Evolutionary conservation across 2,113 vertebrate genomes (phyloP).

Genomic region (Illadopsis cleaveri): DNA sequence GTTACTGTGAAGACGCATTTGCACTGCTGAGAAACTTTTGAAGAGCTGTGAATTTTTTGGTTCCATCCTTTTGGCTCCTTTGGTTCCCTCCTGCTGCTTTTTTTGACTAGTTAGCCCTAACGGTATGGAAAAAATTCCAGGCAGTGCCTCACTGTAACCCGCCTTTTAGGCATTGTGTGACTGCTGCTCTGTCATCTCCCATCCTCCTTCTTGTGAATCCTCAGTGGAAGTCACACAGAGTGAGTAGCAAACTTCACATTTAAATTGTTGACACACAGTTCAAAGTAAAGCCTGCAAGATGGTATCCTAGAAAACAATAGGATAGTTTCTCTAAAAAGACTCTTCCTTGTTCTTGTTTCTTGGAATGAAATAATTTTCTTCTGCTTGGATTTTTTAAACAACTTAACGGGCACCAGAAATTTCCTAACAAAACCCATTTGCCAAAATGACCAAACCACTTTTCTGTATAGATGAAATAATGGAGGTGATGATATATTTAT

Average conservation of each 20-base stretch:
- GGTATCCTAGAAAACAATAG: not conserved
- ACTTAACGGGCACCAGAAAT: not conserved
- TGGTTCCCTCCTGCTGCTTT: not conserved
- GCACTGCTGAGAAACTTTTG: not conserved
- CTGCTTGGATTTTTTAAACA: not conserved
- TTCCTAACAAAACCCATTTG: not conserved
- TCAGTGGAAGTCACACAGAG: not conserved
- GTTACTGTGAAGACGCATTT: not conserved
- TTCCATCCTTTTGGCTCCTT: not conserved
- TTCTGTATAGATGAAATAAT: not conserved
- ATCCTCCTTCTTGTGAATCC: not conserved
- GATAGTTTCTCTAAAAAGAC: not conserved
- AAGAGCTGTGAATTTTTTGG: not conserved
- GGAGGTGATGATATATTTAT: not conserved
- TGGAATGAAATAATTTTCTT: not conserved
- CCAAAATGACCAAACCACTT: not conserved
- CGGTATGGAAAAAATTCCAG: fast-evolving
- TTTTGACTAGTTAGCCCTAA: not conserved
- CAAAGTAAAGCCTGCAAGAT: not conserved
- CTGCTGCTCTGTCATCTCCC: not conserved
- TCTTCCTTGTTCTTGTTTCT: not conserved
- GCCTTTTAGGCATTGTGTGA: not conserved
- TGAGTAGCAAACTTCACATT: not conserved
- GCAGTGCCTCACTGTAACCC: not conserved
- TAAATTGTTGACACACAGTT: not conserved